Conservation (phyloP, 1,140 invertebrate species). For the Drosophila sp. region DNA sequence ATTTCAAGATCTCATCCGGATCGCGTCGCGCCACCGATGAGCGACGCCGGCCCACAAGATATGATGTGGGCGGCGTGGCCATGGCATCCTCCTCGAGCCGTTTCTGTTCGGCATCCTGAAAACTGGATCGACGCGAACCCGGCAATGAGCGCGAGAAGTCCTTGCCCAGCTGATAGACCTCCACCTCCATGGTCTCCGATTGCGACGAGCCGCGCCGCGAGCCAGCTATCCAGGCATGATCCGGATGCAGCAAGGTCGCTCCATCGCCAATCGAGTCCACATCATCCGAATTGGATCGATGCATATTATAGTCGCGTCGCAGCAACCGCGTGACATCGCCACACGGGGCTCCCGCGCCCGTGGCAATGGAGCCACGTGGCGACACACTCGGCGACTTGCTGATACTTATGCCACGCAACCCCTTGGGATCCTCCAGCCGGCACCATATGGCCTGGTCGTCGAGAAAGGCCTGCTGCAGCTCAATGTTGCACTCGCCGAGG, state of each 20-base stretch:
- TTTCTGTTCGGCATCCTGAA: constrained; percentile 87
- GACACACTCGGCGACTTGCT: constrained; percentile 89
- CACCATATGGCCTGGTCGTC: constrained; percentile 94
- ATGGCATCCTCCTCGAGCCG: constrained; percentile 83
- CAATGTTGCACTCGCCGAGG: constrained; percentile 92
- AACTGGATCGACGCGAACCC: constrained; percentile 91
- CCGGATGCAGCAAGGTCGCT: constrained; percentile 90
- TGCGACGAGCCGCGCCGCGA: constrained; percentile 92
- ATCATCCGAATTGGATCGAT: constrained; percentile 89
- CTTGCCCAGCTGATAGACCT: constrained; percentile 92
- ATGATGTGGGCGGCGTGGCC: constrained; percentile 85
- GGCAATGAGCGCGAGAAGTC: constrained; percentile 93
- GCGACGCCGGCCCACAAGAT: constrained; percentile 88
- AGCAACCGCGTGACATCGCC: constrained; percentile 85
- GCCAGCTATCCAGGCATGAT: constrained; percentile 90
- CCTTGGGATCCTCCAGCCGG: constrained; percentile 90
- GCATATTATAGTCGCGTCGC: constrained; percentile 87
- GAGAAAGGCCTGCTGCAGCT: constrained; percentile 90
- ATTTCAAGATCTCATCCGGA: constrained; percentile 91
- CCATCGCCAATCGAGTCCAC: constrained; percentile 89
- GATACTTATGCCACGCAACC: constrained; percentile 84
- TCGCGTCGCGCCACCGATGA: constrained; percentile 91
- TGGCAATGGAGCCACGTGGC: constrained; percentile 90
- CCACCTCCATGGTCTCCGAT: constrained; percentile 92
- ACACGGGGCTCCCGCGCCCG: constrained; percentile 81